Conservation (phyloP, 1,140 invertebrate genomes). For the Luehdorfia chinensis region DNA sequence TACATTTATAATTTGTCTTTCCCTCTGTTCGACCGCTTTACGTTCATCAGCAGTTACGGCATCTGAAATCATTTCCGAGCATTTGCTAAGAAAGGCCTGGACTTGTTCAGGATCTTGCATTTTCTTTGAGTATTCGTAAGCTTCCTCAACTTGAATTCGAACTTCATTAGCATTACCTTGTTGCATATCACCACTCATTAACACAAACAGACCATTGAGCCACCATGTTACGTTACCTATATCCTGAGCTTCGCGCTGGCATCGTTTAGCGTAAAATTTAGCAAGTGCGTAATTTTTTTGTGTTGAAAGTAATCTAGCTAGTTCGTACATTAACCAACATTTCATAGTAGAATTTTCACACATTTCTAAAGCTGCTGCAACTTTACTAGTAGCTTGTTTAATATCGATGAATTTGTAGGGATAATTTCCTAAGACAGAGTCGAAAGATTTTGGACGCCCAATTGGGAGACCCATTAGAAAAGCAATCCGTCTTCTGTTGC, state of each 20-base stretch:
- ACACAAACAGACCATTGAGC: slow-evolving; percentile 70
- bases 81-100: slow-evolving; percentile 57
- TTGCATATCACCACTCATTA: slow-evolving; percentile 73
- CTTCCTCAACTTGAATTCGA: slow-evolving; percentile 63
- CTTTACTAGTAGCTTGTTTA: slow-evolving; percentile 48
- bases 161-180: slow-evolving; percentile 76
- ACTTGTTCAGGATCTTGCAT: slow-evolving; percentile 57
- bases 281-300: slow-evolving; percentile 76
- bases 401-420: slow-evolving; percentile 64
- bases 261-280: slow-evolving; percentile 75
- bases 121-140: slow-evolving; percentile 62
- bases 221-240: slow-evolving; percentile 68
- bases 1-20: slow-evolving; percentile 50
- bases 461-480: slow-evolving; percentile 64
- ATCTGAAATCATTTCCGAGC: slow-evolving; percentile 54
- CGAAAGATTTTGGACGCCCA: slow-evolving; percentile 58
- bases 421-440: slow-evolving; percentile 67
- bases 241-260: slow-evolving; percentile 70
- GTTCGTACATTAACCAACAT: slow-evolving; percentile 76
- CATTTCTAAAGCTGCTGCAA: slow-evolving; percentile 51
- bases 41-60: slow-evolving; percentile 51
- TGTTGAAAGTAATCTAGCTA: slow-evolving; percentile 66
- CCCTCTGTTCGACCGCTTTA: slow-evolving; percentile 53
- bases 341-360: slow-evolving; percentile 70
- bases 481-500: slow-evolving; percentile 59